Base-by-base conservation (phyloP, 2,888 invertebrate species). In the Odiellus spinosus region DNA sequence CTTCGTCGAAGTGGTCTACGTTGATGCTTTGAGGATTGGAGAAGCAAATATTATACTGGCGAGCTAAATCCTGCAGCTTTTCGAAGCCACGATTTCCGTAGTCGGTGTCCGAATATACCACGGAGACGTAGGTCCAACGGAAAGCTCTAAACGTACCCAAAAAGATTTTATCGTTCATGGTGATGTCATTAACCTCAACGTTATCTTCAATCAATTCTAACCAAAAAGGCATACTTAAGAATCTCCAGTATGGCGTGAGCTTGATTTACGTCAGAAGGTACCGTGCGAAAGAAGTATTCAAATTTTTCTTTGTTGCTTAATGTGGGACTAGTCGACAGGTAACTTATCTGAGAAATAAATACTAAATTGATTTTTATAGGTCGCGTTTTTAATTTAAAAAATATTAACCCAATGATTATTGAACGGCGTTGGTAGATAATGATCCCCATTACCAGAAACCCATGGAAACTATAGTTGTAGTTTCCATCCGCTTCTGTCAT, bases 211-310 rank as follows among this genome's bases (percentile, higher is more conserved):
- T n/a, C n/a, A n/a, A n/a, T n/a, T n/a, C n/a, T n/a, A n/a, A n/a
- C n/a, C n/a, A n/a, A n/a, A n/a, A 6, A 26, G 26, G 26, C 61
- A 57, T 60, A 73, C 73, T 65, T 68, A 39, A 74, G 65, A 49
- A 74, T 68, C 54, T 70, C 68, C 17, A 73, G 63, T 58, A 74
- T 72, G 19, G 71, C 73, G 47, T 67, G 65, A 1, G 72, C 73
- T 54, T 73, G 73, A 58, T 71, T 71, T 19, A 67, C 63, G 58
- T 74, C 74, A 20, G 71, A 71, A 2, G 74, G 72, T 4, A 73
- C 73, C 0, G 74, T 74, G 40, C 74, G 62, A 55, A 71, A 70
- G 58, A 74, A 74, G 55, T 70, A 72, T 3, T 71, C 69, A 55
- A 69, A 74, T 45, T 64, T 63, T 38, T 68, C 68, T 45, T 65